Base-by-base conservation (phyloP, 2,113 vertebrate genomes). In the Microtus montanus region DNA sequence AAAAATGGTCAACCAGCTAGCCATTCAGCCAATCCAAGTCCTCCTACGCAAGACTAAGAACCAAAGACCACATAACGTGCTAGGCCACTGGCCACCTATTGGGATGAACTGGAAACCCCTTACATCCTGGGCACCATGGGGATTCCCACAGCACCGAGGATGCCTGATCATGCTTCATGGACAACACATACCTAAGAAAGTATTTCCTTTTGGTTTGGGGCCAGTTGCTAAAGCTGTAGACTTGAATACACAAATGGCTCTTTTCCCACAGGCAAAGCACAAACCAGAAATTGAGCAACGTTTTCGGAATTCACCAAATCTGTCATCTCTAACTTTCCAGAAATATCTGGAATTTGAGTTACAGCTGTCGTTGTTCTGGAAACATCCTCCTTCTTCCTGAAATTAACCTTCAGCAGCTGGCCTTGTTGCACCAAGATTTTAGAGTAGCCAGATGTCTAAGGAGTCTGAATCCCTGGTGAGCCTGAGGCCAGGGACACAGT, bases 321-420 rank as follows among this genome's bases (percentile, higher is more conserved):
- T 96, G 73, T 93, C 68, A 92, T 93, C 88, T 88, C 80, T 87
- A 61, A 63, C 41, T 94, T 97, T 95, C 95, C 94, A 97, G 83
- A 98, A 95, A 96, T 96, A 97, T 97, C 95, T 96, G 73, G 80
- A 96, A 96, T 96, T 94, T 3, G 1, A 94, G 64, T 96, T 96
- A 94, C 54, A 87, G 1, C 91, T 97, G 82, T 90, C 95, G 38
- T 58, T 92, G 85, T 84, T 87, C 93, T 95, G 77, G 41, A 93
- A 96, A 96, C 58, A 70, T 68, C 89, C 93, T 93, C 86, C 71
- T 96, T 92, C 85, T 49, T 97, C 78, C 41, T 96, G 89, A 95
- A 41, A 38, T 94, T 97, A 30, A 93, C 49, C 90, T 95, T 54
- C 79, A 82, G 89, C 30, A 96, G 58, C 58, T 58, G 91, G 97